Conservation (phyloP, 1,140 invertebrate genomes). For the Proctacanthus coquilletti region DNA sequence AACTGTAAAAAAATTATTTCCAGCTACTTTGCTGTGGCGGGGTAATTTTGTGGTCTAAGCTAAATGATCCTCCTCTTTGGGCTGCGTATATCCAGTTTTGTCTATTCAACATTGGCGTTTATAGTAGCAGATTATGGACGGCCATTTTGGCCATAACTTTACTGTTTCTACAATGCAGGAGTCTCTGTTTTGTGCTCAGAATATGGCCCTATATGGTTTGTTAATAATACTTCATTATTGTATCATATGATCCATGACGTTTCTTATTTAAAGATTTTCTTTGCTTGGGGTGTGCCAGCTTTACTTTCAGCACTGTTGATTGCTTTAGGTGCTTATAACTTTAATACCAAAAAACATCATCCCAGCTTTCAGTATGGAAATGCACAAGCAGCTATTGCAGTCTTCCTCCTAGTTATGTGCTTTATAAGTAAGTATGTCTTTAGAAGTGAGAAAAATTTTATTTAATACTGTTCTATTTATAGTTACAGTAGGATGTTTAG, state of each 20-base stretch:
- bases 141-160: slow-evolving; percentile 62
- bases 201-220: slow-evolving; percentile 39
- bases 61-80: slow-evolving; percentile 33
- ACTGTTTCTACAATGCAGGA: slow-evolving; percentile 65
- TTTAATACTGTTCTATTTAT: slow-evolving; percentile 12
- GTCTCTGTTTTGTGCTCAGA: slow-evolving; percentile 61
- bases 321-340: slow-evolving; percentile 31
- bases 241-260: not conserved
- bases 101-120: slow-evolving; percentile 54
- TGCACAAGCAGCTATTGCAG: slow-evolving; percentile 49
- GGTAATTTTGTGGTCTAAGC: slow-evolving; percentile 48
- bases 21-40: slow-evolving; percentile 45
- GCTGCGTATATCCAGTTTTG: slow-evolving; percentile 52
- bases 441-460: too few species aligned
- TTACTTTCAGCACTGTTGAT: slow-evolving; percentile 39
- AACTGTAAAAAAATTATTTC: slow-evolving; percentile 4
- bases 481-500: slow-evolving; percentile 57
- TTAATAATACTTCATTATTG: not conserved
- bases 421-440: slow-evolving; percentile 47
- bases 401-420: slow-evolving; percentile 46
- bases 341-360: slow-evolving; percentile 41
- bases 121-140: slow-evolving; percentile 69
- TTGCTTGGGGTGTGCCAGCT: slow-evolving; percentile 55
- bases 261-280: slow-evolving; percentile 38
- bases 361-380: slow-evolving; percentile 69